Percentiles rank a stretch among this genome's conserved stretches.
Conservation (phyloP, 2,797 vertebrate genomes). For the Muscicapa striata region DNA sequence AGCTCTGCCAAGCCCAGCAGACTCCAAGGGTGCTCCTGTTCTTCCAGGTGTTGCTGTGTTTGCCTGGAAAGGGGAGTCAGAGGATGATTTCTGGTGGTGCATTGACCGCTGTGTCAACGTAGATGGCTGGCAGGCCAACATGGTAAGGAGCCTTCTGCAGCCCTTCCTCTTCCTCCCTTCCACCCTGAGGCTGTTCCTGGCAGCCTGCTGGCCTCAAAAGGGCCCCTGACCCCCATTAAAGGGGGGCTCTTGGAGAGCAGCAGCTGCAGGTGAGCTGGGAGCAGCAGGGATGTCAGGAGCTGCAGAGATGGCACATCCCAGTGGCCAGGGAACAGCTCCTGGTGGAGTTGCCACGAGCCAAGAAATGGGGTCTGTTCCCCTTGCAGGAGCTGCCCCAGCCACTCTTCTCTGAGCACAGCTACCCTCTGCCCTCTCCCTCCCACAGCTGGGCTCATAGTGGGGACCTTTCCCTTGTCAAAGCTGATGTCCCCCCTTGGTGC, state of each 20-base stretch:
- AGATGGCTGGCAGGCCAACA: constrained; percentile 96
- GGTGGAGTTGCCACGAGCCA: rapidly evolving
- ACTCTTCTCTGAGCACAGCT: background rate
- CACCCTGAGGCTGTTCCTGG: background rate
- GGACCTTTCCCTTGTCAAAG: background rate
- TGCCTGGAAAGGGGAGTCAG: constrained; percentile 98
- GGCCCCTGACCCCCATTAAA: background rate
- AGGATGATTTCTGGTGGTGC: constrained; percentile 99
- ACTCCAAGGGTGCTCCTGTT: background rate
- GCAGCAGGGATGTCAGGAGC: background rate
- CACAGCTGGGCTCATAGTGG: background rate
- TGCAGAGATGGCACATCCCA: background rate
- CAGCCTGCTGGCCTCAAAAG: background rate
- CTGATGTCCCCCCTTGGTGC: background rate
- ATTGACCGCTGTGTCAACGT: constrained; percentile 96
- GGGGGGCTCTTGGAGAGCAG: rapidly evolving
- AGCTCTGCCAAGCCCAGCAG: background rate
- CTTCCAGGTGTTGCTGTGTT: constrained; percentile 92
- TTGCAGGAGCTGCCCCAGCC: background rate
- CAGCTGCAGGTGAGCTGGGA: background rate
- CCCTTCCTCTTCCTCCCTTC: background rate
- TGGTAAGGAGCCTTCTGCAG: constrained; percentile 81
- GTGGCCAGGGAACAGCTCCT: background rate
- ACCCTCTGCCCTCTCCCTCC: background rate
- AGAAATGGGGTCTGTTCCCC: background rate